phyloP scores from a whole-genome alignment of 2,113 vertebrate genomes.

The Seriola aureovittata region DNA sequence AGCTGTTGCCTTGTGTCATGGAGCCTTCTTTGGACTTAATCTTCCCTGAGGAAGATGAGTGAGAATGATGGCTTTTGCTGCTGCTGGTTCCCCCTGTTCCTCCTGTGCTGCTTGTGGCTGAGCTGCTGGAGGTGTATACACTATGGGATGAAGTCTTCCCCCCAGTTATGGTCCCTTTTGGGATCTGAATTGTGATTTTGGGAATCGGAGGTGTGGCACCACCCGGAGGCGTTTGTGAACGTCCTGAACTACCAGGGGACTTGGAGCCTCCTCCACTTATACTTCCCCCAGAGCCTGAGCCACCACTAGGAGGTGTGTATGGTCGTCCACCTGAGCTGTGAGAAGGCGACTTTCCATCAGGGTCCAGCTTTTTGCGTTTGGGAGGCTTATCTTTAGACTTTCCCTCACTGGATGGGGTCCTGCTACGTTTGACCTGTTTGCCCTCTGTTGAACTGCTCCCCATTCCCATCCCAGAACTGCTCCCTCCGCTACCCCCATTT shows the following conservation, averaged over 20 bases:
- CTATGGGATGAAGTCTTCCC: constrained; percentile 95
- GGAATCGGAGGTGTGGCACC: constrained; percentile 96
- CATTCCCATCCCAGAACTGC: constrained; percentile 83
- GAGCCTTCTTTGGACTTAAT: constrained; percentile 95
- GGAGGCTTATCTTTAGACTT: constrained; percentile 97
- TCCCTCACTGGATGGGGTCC: constrained; percentile 96
- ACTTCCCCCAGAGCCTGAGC: constrained; percentile 87
- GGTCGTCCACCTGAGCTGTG: constrained; percentile 93
- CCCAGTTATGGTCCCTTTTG: constrained; percentile 94
- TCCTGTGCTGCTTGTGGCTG: constrained; percentile 83
- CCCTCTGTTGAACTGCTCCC: constrained; percentile 86
- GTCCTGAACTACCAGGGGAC: constrained; percentile 94
- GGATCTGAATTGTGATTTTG: constrained; percentile 99
- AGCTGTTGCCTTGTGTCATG: constrained; percentile 88
- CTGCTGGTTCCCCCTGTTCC: constrained; percentile 79
- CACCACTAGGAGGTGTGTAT: constrained; percentile 95
- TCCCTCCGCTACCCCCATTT: constrained; percentile 84
- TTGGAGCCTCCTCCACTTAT: constrained; percentile 93
- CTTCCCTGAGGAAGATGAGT: constrained; percentile 94
- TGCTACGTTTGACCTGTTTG: constrained; percentile 94
- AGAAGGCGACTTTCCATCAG: constrained; percentile 95
- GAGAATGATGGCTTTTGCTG: constrained; percentile 96
- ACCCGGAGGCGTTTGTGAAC: constrained; percentile 95
- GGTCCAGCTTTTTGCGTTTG: constrained; percentile 95
- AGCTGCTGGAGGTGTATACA: constrained; percentile 94